phyloP scores from a whole-genome alignment of 1,140 invertebrate species.

The Drosophila rhopaloa region DNA sequence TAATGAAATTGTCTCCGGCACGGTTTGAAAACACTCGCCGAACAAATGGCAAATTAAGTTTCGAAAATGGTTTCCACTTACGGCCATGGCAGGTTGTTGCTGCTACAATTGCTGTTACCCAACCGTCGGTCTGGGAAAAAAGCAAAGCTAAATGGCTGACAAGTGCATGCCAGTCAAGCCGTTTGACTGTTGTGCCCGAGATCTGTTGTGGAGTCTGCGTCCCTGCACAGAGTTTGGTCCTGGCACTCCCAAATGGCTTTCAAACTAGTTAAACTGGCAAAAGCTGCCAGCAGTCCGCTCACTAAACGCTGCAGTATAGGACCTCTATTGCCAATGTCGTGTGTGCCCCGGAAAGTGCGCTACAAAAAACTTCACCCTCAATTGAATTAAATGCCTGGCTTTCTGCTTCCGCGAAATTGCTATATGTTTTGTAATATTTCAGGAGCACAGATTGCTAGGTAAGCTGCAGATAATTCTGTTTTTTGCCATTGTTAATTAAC shows the following conservation, averaged over 20 bases:
- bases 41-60: slow-evolving; percentile 45
- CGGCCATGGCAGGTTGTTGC: slow-evolving; percentile 28
- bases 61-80: slow-evolving; percentile 36
- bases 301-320: slow-evolving; percentile 5
- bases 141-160: slow-evolving; percentile 47
- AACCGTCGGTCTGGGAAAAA: slow-evolving; percentile 18
- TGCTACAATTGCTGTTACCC: slow-evolving; percentile 12
- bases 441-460: not conserved
- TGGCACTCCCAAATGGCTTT: slow-evolving; percentile 50
- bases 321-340: slow-evolving; percentile 4
- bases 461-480: not conserved
- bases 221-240: slow-evolving; percentile 11
- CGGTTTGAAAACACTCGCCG: slow-evolving; percentile 15
- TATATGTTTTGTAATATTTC: not conserved
- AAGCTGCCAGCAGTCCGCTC: slow-evolving; percentile 7
- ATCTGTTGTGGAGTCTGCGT: slow-evolving; percentile 4
- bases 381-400: slow-evolving; percentile 30
- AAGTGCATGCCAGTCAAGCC: slow-evolving; percentile 42
- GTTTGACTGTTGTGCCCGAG: slow-evolving; percentile 38
- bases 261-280: slow-evolving; percentile 49
- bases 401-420: not conserved
- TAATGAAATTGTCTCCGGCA: slow-evolving; percentile 43
- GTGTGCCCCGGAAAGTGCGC: slow-evolving; percentile 3
- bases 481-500: slow-evolving; percentile 1
- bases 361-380: slow-evolving; percentile 1